phyloP scores from a whole-genome alignment of 2,113 vertebrate species.

The Lipotes vexillifer region DNA sequence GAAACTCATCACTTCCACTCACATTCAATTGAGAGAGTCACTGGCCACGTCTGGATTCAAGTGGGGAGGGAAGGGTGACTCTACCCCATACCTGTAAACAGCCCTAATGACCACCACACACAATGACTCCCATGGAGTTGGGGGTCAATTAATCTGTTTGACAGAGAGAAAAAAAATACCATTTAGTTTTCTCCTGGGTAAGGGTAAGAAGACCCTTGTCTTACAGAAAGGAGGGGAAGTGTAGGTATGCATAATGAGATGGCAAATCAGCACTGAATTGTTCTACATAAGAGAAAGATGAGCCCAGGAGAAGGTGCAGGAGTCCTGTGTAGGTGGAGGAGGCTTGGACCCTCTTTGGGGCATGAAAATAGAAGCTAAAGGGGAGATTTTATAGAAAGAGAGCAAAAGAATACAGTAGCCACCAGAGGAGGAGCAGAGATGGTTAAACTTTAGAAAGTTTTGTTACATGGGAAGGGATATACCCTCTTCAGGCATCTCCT shows the following conservation, averaged over 20 bases:
- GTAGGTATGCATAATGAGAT: not conserved
- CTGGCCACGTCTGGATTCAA: not conserved
- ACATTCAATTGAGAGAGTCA: not conserved
- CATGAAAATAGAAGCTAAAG: not conserved
- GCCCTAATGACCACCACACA: not conserved
- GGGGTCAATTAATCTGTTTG: not conserved
- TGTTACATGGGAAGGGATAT: rapidly evolving
- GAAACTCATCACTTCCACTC: not conserved
- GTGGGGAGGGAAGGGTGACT: not conserved
- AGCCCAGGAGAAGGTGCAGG: not conserved
- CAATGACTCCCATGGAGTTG: not conserved
- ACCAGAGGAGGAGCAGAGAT: not conserved
- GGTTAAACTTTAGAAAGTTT: not conserved
- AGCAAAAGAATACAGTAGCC: not conserved
- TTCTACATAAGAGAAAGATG: not conserved
- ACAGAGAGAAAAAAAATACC: not conserved
- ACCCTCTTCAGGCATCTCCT: not conserved
- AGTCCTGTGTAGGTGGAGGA: not conserved
- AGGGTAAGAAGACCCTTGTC: not conserved
- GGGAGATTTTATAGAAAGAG: not conserved
- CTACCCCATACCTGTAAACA: rapidly evolving
- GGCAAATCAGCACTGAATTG: not conserved
- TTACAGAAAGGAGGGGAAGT: not conserved
- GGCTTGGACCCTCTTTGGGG: not conserved
- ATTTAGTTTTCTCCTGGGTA: not conserved